Conservation (phyloP, 2,888 invertebrate species). For the Linnaemya tessellans region DNA sequence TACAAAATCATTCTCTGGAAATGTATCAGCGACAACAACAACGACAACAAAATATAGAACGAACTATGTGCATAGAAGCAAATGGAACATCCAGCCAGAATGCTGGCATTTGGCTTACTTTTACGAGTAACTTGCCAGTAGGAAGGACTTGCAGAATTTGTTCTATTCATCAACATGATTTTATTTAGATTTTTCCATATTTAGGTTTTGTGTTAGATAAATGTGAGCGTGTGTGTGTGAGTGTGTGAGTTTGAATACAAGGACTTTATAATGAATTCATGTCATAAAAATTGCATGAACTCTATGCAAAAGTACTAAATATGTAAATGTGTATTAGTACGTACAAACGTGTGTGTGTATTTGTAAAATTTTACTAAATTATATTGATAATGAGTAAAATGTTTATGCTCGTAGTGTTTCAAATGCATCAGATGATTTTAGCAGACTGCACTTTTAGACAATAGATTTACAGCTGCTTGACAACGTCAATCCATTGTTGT, state of each 20-base stretch:
- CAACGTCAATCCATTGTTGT: too few relatives aligned
- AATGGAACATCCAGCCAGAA: constrained; percentile 25
- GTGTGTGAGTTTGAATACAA: background rate
- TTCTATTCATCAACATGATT: constrained; percentile 9
- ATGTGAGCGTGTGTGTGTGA: too few relatives aligned
- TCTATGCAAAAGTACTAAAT: background rate
- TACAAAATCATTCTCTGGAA: constrained; percentile 53
- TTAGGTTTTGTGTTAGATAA: background rate
- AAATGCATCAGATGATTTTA: background rate
- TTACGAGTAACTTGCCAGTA: background rate
- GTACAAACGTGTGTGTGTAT: background rate
- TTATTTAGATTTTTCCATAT: background rate
- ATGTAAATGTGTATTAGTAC: too few relatives aligned
- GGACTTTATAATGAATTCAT: background rate
- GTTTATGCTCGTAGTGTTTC: background rate
- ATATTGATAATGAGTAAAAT: background rate
- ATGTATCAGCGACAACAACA: constrained; percentile 8
- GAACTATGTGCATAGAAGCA: background rate
- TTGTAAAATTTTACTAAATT: background rate
- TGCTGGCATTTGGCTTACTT: constrained; percentile 5
- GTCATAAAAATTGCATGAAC: background rate
- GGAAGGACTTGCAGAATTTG: background rate
- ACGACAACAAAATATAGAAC: background rate
- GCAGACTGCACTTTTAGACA: too few relatives aligned
- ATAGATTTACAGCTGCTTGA: too few relatives aligned